These are phyloP conservation scores for Agrypnus murinus DNA, from an alignment of 2,888 invertebrate species.

Conservation along the genomic window DNA sequence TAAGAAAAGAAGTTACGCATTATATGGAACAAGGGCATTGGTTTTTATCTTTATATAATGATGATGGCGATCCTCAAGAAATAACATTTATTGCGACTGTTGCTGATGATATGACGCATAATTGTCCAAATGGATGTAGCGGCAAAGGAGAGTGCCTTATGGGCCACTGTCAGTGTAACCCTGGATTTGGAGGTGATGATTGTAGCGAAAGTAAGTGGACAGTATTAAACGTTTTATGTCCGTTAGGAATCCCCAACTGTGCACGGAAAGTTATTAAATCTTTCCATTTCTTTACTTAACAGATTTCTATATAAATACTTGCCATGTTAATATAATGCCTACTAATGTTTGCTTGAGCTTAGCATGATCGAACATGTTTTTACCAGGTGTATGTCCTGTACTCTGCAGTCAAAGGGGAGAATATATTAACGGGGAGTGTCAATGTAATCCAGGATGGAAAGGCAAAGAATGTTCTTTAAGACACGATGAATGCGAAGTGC, in stretches of 20 bases:
- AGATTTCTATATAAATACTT: neutral
- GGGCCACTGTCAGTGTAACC: constrained; percentile 96
- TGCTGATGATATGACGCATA: constrained; percentile 94
- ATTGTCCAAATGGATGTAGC: constrained; percentile 96
- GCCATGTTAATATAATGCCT: constrained; percentile 17
- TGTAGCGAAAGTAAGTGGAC: constrained; percentile 92
- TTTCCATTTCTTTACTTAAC: constrained; percentile 22
- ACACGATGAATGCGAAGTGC: constrained; percentile 96
- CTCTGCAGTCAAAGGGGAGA: constrained; percentile 97
- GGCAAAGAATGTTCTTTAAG: constrained; percentile 97
- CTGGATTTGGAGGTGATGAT: constrained; percentile 96
- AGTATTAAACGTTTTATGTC: neutral
- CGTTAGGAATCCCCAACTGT: neutral
- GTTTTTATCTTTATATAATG: constrained; percentile 97
- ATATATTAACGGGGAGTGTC: constrained; percentile 96
- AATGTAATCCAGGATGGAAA: constrained; percentile 98
- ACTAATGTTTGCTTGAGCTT: constrained; percentile 52
- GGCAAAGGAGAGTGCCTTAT: constrained; percentile 97
- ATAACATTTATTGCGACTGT: constrained; percentile 88
- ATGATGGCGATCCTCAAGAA: constrained; percentile 93
- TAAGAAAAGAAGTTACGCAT: constrained; percentile 93
- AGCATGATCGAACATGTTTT: constrained; percentile 59
- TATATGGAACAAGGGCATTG: constrained; percentile 98
- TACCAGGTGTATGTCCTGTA: constrained; percentile 93
- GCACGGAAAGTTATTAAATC: constrained; percentile 16